A percentile compares a stretch with the other conserved stretches of the same genome.
These are phyloP conservation scores for Diplolepis rosae DNA, from an alignment of 2,888 invertebrate species.

Conservation along the genomic window DNA sequence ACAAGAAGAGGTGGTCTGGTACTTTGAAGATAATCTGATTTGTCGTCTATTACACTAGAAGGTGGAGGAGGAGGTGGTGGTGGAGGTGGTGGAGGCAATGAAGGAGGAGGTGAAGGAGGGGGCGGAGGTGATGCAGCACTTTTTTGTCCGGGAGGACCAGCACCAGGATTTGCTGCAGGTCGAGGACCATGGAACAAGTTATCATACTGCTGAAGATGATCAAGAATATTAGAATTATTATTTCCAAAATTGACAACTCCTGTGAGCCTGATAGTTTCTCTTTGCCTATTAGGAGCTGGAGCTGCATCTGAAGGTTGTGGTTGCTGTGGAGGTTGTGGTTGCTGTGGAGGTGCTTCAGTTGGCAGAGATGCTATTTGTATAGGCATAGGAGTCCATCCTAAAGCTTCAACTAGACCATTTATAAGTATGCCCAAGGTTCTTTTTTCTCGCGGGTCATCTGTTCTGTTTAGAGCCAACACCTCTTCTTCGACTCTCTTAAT, in stretches of 20 bases:
- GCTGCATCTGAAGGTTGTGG: conserved; percentile 34
- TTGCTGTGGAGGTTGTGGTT: conserved; percentile 10
- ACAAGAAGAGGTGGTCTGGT: conserved; percentile 48
- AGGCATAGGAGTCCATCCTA: conserved; percentile 65
- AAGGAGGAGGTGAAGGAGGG: conserved; percentile 31
- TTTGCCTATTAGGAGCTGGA: conserved; percentile 50
- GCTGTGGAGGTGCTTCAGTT: conserved; percentile 50
- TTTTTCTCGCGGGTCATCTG: conserved; percentile 61
- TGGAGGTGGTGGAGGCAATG: conserved; percentile 4
- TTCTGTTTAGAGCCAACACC: conserved; percentile 41
- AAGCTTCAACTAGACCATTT: conserved; percentile 65
- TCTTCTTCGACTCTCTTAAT: conserved; percentile 40
- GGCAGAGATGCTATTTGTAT: conserved; percentile 63
- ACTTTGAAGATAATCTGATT: conserved; percentile 11
- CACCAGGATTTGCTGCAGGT: conserved; percentile 28
- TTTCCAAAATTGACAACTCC: conserved; percentile 70
- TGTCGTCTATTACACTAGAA: not conserved
- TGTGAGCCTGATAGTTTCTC: conserved; percentile 67
- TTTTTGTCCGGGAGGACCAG: conserved; percentile 32
- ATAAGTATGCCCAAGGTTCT: conserved; percentile 67
- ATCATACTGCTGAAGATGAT: conserved; percentile 68
- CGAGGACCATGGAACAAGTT: conserved; percentile 61
- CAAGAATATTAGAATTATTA: conserved; percentile 58
- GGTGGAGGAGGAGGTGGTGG: conserved; percentile 32
- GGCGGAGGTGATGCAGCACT: conserved; percentile 30